Conservation (phyloP, 2,888 invertebrate genomes). For the Tolmerus cingulatus region DNA sequence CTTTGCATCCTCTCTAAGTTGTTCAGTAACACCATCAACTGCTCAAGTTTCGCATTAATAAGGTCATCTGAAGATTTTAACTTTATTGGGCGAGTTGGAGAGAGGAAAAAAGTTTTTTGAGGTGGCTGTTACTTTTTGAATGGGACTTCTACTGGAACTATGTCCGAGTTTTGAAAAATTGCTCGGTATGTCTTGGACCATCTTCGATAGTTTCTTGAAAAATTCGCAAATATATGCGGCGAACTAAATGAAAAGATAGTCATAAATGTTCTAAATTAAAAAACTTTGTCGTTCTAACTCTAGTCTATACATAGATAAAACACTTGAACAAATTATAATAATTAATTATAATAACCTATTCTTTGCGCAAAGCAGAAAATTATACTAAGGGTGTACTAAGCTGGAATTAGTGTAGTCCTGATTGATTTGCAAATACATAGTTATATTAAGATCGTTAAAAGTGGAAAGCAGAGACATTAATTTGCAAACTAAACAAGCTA, state of each 20-base stretch:
- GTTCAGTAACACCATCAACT: slow-evolving; percentile 28
- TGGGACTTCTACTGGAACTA: background rate
- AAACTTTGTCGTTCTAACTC: background rate
- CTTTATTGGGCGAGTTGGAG: background rate
- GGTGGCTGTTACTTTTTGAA: background rate
- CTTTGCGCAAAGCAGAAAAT: no score
- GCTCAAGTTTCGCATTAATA: slow-evolving; percentile 33
- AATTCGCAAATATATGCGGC: background rate
- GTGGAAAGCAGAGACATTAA: no score
- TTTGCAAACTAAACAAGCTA: no score
- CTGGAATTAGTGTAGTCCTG: no score
- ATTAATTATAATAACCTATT: no score
- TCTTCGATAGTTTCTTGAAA: background rate
- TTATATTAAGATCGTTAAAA: no score
- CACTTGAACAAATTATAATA: no score
- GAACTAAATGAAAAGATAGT: background rate
- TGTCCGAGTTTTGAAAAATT: background rate
- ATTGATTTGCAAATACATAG: no score
- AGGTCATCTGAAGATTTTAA: slow-evolving; percentile 21
- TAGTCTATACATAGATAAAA: background rate
- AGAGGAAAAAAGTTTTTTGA: background rate
- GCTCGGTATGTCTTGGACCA: background rate
- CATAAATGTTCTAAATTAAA: background rate
- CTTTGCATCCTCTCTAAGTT: slow-evolving; percentile 4
- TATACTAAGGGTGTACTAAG: no score